phyloP scores from a whole-genome alignment of 2,797 vertebrate genomes.

The Rousettus madagascariensis region DNA sequence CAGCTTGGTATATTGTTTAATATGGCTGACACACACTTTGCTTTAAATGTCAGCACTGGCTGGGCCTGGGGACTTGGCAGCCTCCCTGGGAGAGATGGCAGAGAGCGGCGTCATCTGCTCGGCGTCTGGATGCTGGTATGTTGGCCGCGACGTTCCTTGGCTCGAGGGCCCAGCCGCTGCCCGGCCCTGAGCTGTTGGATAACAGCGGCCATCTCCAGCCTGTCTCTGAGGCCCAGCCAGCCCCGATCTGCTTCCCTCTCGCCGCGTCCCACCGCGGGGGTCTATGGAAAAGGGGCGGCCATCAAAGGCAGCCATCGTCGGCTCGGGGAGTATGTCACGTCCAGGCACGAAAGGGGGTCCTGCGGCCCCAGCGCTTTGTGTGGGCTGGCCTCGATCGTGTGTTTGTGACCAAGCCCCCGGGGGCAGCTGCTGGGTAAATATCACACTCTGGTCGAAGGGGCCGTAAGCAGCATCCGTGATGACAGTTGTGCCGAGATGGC shows the following conservation, averaged over 20 bases:
- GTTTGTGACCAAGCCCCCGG: conserved; percentile 75
- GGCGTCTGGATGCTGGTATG: conserved; percentile 86
- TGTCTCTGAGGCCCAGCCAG: conserved; percentile 78
- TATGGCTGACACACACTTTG: conserved; percentile 91
- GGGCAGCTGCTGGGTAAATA: conserved; percentile 83
- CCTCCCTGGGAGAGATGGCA: conserved; percentile 88
- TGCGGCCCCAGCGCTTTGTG: no score
- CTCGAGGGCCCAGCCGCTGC: conserved; percentile 22
- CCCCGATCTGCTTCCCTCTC: background rate
- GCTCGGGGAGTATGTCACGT: background rate
- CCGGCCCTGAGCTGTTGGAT: conserved; percentile 79
- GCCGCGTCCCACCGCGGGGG: conserved; percentile 74
- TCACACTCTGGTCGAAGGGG: conserved; percentile 82
- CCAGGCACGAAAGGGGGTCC: background rate
- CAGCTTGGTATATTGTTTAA: conserved; percentile 94
- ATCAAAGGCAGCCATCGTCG: background rate
- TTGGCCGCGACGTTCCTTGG: conserved; percentile 81
- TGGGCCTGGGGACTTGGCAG: conserved; percentile 86
- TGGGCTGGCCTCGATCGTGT: conserved; percentile 43
- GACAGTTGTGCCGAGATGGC: background rate
- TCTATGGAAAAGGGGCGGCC: conserved; percentile 28
- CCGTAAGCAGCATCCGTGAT: background rate
- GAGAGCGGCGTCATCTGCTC: conserved; percentile 89
- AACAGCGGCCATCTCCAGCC: conserved; percentile 80
- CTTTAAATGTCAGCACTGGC: conserved; percentile 89